Base-by-base conservation (phyloP, 92 coral and sea anemone genomes). In the Zoanthus sociatus region DNA sequence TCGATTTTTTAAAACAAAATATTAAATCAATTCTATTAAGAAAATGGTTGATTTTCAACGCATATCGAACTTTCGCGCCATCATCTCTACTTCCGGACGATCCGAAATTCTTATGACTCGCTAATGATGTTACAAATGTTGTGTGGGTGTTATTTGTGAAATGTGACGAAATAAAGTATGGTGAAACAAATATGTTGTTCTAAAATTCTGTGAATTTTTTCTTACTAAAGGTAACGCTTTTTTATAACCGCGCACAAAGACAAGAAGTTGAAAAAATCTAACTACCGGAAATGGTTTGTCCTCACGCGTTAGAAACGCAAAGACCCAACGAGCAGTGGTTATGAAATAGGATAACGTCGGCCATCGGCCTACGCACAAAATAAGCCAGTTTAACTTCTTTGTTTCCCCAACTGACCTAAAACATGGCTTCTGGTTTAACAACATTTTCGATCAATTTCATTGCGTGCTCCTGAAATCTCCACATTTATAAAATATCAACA, bases 41-140 rank as follows among this genome's bases (percentile, higher is more conserved):
- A 76, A 20, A 37, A 71, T 30, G 56, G 79, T 53, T 79, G 53
- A 61, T 51, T 54, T 31, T 31, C 20, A 56, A 21, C 67, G 26
- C 67, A 79, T 6, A 30, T 54, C 78, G 82, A 79, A 88, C 45
- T 88, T 88, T 88, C 90, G 79, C 90, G 86, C 90, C 87, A 88
- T 67, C 78, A 16, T 79, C 51, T 15, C 44, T 11, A 69, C 63
- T 76, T 79, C 77, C 79, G 72, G 85, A 46, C 51, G 86, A 60
- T 45, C 79, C 14, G 16, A 82, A 71, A 71, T 54, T 21, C 70
- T 17, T 79, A 71, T 84, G 31, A 67, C 67, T 33, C 30, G 18
- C 63, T 26, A 45, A 81, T 31, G 32, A 78, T 6, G 47, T 5
- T n/a, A 15, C 50, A 48, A 68, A 20, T 6, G 20, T 8, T 64